Evolutionary conservation across 2,888 invertebrate genomes (phyloP), one percentile per base, ranked within the genome.

Genomic region (Tenthredo distinguenda): DNA sequence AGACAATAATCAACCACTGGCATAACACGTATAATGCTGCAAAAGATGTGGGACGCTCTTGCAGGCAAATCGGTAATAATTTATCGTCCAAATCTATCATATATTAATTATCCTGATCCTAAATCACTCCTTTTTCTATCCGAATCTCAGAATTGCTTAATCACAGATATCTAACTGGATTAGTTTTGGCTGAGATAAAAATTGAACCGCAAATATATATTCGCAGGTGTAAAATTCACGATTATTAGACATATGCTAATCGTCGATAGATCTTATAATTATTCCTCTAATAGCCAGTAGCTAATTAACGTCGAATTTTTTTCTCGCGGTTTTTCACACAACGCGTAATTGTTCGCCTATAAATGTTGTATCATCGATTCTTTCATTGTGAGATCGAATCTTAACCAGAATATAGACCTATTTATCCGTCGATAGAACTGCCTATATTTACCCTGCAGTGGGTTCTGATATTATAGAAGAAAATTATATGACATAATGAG

Each of bases 51-150:
- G 68, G 83, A 83, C 18, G 65, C 83, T 47, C 83, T 83, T 34
- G 65, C 83, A 68, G 47, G 83, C n/a, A 65, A 50, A 81, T 81
- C 81, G 81, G 81, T 81, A 81, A 81, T 81, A 26, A 62, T 40
- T 40, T 40, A n/a, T 81, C 10, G 9, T n/a, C 7, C 12, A 34
- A 55, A 55, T 34, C 15, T 21, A 26, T 47, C 74, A 62, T 62
- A 2, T 2, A 65, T 31, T 65, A 1, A 55, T n/a, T 7, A 58
- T 58, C 58, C 5, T n/a, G 72, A 21, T 74, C 40, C 37, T 43
- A n/a, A 31, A 31, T 40, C 72, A 4, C 0, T 40, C 26, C 40
- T 26, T 21, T 74, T 21, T 72, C 7, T 72, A 37, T 43, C 43
- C 47, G 15, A 15, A 47, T 47, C 15, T 47, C 15, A 47, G 15